A percentile compares a stretch with the other conserved stretches of the same genome.
These are phyloP conservation scores for Scaptomyza graminum DNA, from an alignment of 1,140 invertebrate species.

Conservation along the genomic window DNA sequence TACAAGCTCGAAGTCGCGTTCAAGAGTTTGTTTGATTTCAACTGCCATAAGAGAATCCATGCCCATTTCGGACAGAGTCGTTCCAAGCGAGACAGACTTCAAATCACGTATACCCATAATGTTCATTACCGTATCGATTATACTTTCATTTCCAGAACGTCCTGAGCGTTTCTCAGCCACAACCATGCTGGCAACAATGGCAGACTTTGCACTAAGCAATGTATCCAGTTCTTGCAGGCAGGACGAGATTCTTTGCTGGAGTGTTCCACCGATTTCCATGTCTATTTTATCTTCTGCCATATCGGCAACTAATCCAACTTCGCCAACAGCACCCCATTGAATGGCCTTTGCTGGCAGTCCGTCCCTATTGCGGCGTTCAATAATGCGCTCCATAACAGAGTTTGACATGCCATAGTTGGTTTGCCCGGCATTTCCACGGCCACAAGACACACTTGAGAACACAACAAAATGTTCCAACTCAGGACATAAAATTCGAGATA, in stretches of 20 bases:
- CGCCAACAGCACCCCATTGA: constrained; percentile 89
- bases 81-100: constrained; percentile 87
- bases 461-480: constrained; percentile 88
- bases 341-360: constrained; percentile 88
- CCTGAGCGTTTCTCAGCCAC: constrained; percentile 89
- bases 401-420: constrained; percentile 93
- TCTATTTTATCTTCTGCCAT: constrained; percentile 92
- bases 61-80: constrained; percentile 92
- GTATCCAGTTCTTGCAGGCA: constrained; percentile 89
- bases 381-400: constrained; percentile 90
- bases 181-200: constrained; percentile 91
- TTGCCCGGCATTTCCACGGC: constrained; percentile 94
- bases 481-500: constrained; percentile 86
- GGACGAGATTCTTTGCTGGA: constrained; percentile 92
- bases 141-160: constrained; percentile 85
- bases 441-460: constrained; percentile 95
- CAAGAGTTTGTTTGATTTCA: constrained; percentile 94
- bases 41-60: constrained; percentile 96
- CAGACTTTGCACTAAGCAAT: constrained; percentile 87
- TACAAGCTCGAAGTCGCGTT: constrained; percentile 91
- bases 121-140: constrained; percentile 87
- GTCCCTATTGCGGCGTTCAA: constrained; percentile 85
- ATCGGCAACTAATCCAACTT: constrained; percentile 90
- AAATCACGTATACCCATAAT: constrained; percentile 86
- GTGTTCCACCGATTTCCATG: constrained; percentile 90